Base-by-base conservation (phyloP, 1,140 invertebrate genomes). In the Apis dorsata region DNA sequence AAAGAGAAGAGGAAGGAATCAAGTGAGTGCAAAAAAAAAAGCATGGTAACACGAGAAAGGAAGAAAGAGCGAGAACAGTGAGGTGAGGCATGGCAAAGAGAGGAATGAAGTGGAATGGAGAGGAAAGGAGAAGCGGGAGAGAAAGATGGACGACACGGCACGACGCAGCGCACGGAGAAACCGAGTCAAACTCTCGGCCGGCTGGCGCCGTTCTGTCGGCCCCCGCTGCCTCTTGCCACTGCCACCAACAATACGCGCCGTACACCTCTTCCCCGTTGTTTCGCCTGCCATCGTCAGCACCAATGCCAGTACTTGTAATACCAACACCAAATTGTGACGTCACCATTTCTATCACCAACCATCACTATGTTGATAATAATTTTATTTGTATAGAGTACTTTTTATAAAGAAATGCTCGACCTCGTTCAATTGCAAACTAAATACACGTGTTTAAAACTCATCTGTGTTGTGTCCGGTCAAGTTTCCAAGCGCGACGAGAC, bases 151-250 rank as follows among this genome's bases (percentile, higher is more conserved):
- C 76, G 83, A 63, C 68, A 74, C 73, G 77, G 71, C 49, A 24
- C 44, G 53, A 51, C n/a, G 28, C 24, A 28, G 28, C n/a, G 51
- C 51, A 65, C 44, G 21, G 83, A 88, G 83, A 87, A 83, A 84
- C 83, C 71, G 81, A 86, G 83, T 88, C 84, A 89, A 89, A 90
- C 90, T 90, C 88, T 90, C 81, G 79, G 86, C 79, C 87, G 85
- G 84, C 89, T 92, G 92, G 92, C 92, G 92, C 92, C 92, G 91
- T 89, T 91, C 89, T 90, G 92, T 91, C 92, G 92, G 90, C 84
- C 90, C 87, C 91, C 74, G 87, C 85, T 87, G 88, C 88, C 87
- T 89, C 86, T 80, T 84, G 81, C 88, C 86, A 84, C 87, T 84
- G 81, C 88, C 86, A 84, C 88, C 89, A 90, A 91, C 90, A 89